Evolutionary conservation across 2,888 invertebrate genomes (phyloP).

Genomic region (Barypeithes pellucidus): DNA sequence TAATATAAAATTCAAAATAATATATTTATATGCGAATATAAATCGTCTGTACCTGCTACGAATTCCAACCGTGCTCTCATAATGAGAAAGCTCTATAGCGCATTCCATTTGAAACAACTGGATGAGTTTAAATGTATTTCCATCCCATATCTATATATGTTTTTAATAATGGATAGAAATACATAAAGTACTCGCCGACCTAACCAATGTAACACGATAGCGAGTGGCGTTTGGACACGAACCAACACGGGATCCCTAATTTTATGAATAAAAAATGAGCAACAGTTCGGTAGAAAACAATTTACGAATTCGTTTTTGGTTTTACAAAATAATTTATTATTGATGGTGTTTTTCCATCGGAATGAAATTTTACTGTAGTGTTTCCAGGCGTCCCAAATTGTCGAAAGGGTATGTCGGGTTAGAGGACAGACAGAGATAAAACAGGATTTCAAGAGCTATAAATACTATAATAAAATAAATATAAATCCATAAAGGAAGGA

Average conservation of each 20-base stretch:
- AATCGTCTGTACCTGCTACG: not conserved
- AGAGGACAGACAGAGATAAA: too few relatives aligned
- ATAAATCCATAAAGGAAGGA: too few relatives aligned
- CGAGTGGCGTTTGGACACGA: not conserved
- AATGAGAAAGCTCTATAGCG: not conserved
- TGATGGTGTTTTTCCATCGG: not conserved
- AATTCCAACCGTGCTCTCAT: not conserved
- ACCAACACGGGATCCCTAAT: not conserved
- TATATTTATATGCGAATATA: not conserved
- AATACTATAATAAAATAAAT: too few relatives aligned
- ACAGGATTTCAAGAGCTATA: too few relatives aligned
- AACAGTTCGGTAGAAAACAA: not conserved
- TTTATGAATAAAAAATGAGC: conserved; percentile 10
- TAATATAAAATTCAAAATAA: not conserved
- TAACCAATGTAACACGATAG: too few relatives aligned
- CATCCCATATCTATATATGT: too few relatives aligned
- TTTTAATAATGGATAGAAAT: too few relatives aligned
- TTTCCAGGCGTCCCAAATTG: not conserved
- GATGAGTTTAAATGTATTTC: too few relatives aligned
- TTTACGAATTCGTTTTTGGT: not conserved
- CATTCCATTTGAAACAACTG: too few relatives aligned
- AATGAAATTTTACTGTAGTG: not conserved
- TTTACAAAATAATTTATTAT: not conserved
- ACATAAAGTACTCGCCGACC: too few relatives aligned
- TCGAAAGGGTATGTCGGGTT: too few relatives aligned